Base-by-base conservation (phyloP, 2,888 invertebrate species). In the Drosophila birchii region DNA sequence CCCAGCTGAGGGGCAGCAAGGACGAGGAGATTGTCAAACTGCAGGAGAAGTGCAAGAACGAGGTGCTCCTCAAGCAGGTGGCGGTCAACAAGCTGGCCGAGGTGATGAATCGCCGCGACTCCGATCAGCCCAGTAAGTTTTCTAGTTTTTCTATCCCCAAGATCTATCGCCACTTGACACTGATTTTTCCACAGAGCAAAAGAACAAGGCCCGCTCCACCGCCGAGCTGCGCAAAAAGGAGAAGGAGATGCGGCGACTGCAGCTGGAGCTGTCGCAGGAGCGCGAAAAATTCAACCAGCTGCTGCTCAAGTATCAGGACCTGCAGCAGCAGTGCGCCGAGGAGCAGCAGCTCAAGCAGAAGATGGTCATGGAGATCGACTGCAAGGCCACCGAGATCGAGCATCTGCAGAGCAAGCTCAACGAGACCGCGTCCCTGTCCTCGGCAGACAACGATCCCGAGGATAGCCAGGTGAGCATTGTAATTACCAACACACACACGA, bases 31-130 rank as follows among this genome's bases (percentile, higher is more conserved):
- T 97, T 56, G 96, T 96, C 82, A 95, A 96, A 79, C 94, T 98
- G 90, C 95, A 94, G 90, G 96, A 95, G 91, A 97, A 97, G 93
- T 94, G 98, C 90, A 96, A 97, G 92, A 96, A 96, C 26, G 98
- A 98, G 93, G 96, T 96, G 91, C 93, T 98, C 90, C 94, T 98
- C 88, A 98, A 97, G 91, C 96, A 96, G 91, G 97, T 98, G 93
- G 99, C 99, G 57, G 98, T 99, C 77, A 98, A 98, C 93, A 99
- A 99, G 92, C 94, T 99, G 77, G 98, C 98, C 7, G 98, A 99
- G 93, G 97, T 99, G 73, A 97, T 99, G 97, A 98, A 98, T 92
- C 95, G 98, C 90, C 98, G 96, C 91, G 96, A 96, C 90, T 91
- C 92, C 56, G 91, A 92, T 78, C 81, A 91, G 76, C 94, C 95